Evolutionary conservation across 2,888 invertebrate genomes (phyloP).

Genomic region (Heliconius hortense): DNA sequence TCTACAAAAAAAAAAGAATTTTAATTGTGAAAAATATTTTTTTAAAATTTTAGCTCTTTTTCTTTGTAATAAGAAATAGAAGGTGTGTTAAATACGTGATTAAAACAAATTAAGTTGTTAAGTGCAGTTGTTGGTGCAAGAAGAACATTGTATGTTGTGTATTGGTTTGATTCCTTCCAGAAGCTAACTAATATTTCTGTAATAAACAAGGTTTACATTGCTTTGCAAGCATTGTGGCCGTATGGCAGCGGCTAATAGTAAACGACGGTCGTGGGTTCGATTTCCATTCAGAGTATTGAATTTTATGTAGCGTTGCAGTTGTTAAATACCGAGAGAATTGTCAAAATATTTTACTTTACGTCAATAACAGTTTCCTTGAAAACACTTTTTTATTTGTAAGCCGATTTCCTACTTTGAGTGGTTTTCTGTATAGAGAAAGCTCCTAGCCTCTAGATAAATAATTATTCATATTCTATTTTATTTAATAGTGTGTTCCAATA

Average conservation of each 20-base stretch:
- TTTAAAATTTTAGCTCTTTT: background rate
- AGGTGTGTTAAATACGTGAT: background rate
- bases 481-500: background rate
- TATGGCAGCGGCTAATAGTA: no score
- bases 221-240: no score
- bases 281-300: no score
- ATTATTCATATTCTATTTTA: background rate
- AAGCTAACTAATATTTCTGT: no score
- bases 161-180: background rate
- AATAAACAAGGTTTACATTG: no score
- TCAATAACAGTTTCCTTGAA: background rate
- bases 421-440: background rate
- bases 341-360: background rate
- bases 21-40: background rate
- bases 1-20: slow-evolving; percentile 15
- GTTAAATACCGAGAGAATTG: background rate
- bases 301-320: no score
- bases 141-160: no score
- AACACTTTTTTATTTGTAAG: background rate
- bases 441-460: background rate
- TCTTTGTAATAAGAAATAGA: background rate
- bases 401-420: background rate
- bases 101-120: background rate
- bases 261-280: no score
- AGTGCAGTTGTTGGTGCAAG: background rate